Conservation (phyloP, 1,140 invertebrate species). For the Pantala flavescens region DNA sequence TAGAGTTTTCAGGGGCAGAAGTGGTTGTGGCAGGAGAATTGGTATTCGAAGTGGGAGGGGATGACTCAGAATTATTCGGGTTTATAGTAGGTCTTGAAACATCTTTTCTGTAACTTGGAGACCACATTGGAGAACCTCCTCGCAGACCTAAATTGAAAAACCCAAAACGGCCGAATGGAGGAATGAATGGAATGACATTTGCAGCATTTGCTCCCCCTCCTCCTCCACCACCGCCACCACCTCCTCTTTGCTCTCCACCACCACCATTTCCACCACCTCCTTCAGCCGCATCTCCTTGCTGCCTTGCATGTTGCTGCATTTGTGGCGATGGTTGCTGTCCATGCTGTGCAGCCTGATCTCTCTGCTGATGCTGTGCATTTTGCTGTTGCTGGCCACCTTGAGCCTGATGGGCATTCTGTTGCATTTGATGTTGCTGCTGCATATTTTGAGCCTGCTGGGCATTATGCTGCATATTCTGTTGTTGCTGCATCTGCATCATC, state of each 20-base stretch:
- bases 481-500: constrained; percentile 21
- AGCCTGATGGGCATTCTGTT: constrained; percentile 27
- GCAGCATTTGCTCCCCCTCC: constrained; percentile 40
- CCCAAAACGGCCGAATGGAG: constrained; percentile 38
- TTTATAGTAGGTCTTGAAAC: constrained; percentile 26
- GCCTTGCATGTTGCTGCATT: constrained; percentile 22
- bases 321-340: constrained; percentile 32
- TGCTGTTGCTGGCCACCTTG: constrained; percentile 36
- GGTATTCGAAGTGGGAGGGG: constrained; percentile 33
- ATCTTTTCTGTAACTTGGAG: constrained; percentile 24
- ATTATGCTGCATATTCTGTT: constrained; percentile 24
- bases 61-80: neutral
- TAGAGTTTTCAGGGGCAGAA: constrained; percentile 38
- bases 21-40: constrained; percentile 79
- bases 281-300: constrained; percentile 13
- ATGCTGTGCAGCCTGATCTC: constrained; percentile 23
- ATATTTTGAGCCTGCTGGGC: constrained; percentile 11
- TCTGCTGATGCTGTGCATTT: constrained; percentile 31
- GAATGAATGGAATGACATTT: constrained; percentile 40
- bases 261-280: neutral
- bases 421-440: constrained; percentile 26
- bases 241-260: neutral
- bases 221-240: constrained; percentile 21
- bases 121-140: constrained; percentile 63
- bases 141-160: constrained; percentile 53